Base-by-base conservation (phyloP, 2,888 invertebrate species). In the Eupithecia abbreviata region DNA sequence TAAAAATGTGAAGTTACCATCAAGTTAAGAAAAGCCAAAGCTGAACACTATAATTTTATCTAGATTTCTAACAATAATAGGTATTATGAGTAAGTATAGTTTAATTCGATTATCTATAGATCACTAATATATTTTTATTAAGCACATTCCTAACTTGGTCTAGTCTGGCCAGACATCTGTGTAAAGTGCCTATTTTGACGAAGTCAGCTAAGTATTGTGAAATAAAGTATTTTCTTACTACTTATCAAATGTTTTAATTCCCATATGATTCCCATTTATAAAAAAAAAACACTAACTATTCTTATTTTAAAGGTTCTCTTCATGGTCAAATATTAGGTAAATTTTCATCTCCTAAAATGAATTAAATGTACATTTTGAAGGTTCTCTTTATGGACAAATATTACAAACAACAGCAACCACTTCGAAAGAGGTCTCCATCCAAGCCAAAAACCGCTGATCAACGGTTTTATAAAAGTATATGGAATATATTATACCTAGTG, bases 161-260 rank as follows among this genome's bases (percentile, higher is more conserved):
- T 47, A 71, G 70, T 71, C 45, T 73, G 70, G 49, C 49, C 30
- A 74, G 70, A 71, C 67, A 30, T 30, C 12, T 62, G 45, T 66
- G 66, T 62, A 66, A 77, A 73, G 75, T 77, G 77, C 77, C 77
- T 77, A 70, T 77, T 71, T 58, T 62, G 65, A 77, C 72, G 5
- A 75, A 75, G 66, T 75, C 73, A 51, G 75, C 72, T 76, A 41
- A 72, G 62, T 76, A 78, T 76, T 76, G 13, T 74, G 72, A 66
- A 79, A 73, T 76, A 79, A 79, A 79, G 74, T 79, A 79, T 79
- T 76, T 79, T 79, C 72, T 71, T 73, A 78, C 67, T 51, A 72
- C 58, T 66, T 67, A 42, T n/a, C 18, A n/a, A 68, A 41, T 58
- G 71, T 74, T 74, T 78, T 72, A 47, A n/a, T 68, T 67, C 15